phyloP scores from a whole-genome alignment of 2,797 vertebrate genomes.

The Clarias platycephalus region DNA sequence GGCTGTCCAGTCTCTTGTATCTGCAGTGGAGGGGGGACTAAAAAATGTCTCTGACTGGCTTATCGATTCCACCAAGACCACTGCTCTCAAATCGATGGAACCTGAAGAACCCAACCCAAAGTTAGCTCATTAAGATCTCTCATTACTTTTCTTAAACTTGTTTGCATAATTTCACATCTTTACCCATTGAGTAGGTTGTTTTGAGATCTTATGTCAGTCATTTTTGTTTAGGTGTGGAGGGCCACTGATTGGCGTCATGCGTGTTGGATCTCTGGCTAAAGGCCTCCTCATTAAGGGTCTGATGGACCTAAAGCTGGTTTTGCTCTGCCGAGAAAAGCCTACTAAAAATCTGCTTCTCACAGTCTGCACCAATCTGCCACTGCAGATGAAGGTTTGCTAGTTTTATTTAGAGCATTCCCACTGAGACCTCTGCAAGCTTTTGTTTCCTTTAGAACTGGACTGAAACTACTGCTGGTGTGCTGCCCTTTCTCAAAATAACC shows the following conservation, averaged over 20 bases:
- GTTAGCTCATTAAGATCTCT: constrained; percentile 18
- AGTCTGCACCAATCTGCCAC: constrained; percentile 87
- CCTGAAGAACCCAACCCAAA: constrained; percentile 21
- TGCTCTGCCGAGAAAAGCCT: constrained; percentile 91
- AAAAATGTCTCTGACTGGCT: constrained; percentile 91
- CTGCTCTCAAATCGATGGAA: not conserved
- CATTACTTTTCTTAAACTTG: not conserved
- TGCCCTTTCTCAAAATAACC: constrained; percentile 23
- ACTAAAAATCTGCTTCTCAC: constrained; percentile 83
- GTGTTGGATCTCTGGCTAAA: constrained; percentile 89
- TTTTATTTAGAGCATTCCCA: constrained; percentile 19
- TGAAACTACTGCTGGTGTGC: constrained; percentile 13
- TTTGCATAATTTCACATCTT: not conserved
- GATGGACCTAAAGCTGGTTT: constrained; percentile 89
- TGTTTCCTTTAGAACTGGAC: constrained; percentile 25
- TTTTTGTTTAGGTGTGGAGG: constrained; percentile 32
- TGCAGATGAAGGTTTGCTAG: constrained; percentile 87
- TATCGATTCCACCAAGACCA: constrained; percentile 1
- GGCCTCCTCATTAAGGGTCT: constrained; percentile 91
- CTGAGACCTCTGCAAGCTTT: constrained; percentile 11
- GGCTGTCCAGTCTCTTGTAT: constrained; percentile 89
- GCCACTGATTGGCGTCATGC: constrained; percentile 76
- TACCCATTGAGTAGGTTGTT: not conserved
- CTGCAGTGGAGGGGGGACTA: constrained; percentile 87
- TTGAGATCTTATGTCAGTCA: not conserved